Evolutionary conservation across 2,113 vertebrate genomes (phyloP), one percentile per base, ranked within the genome.

Genomic region (Rhinolophus ferrumequinum): DNA sequence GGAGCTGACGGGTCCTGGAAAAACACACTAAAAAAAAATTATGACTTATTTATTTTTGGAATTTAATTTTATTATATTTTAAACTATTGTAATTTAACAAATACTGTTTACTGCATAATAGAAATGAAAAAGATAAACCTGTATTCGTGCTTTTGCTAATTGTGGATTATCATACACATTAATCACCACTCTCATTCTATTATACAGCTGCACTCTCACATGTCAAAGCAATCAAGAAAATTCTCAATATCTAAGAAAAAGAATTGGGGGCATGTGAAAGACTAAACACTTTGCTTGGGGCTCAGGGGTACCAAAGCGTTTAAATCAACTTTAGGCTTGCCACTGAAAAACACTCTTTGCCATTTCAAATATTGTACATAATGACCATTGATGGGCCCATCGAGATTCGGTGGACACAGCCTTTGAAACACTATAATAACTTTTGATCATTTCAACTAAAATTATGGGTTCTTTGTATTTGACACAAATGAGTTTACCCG

Each of bases 41-140:
- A 54, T 84, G 18, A 7, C 14, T 94, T 95, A 64, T 44, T 88
- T n/a, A n/a, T n/a, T n/a, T n/a, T n/a, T 90, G 12, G 21, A 84
- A 93, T 70, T 82, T 91, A 75, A 58, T 52, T 81, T 64, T 30
- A 90, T 44, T 73, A 22, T 47, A 35, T 50, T 77, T 82, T 38
- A 81, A 94, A 21, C 2, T 69, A 26, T 64, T 93, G 1, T 35
- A n/a, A 80, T 88, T 90, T 60, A 24, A 90, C 13, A 73, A 69
- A 16, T 80, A 50, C 47, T 50, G 2, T 58, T 94, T 80, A 26
- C 30, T 75, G 4, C 6, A 19, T 81, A 72, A 35, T 38, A 54
- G 9, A 88, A 47, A 3, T 76, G 14, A 52, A 60, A 88, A 93
- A 33, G 30, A 54, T 88, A 44, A 44, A 44, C 47, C 44, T 9